A percentile compares a stretch with the other conserved stretches of the same genome.
phyloP scores from a whole-genome alignment of 1,140 invertebrate genomes.

The Sweltsa coloradensis region DNA sequence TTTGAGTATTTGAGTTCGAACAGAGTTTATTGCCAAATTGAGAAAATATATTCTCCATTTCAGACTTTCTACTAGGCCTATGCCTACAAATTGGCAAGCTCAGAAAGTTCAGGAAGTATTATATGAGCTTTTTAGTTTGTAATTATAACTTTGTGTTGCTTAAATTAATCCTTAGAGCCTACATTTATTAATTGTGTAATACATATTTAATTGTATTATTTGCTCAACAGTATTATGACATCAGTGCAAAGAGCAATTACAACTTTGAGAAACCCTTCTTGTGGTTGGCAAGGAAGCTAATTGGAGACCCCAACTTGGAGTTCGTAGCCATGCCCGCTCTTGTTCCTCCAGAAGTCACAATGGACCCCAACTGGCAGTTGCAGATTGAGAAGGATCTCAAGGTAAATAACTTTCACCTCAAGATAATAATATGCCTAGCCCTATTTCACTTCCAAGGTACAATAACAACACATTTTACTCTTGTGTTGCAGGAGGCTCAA shows the following conservation, averaged over 20 bases:
- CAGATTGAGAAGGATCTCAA: conserved; percentile 96
- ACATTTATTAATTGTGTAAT: conserved; percentile 3
- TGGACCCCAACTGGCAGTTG: conserved; percentile 92
- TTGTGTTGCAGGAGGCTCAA: conserved; percentile 60
- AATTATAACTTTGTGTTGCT: neutral
- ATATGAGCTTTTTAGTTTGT: too few relatives aligned
- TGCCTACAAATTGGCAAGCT: too few relatives aligned
- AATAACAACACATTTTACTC: conserved; percentile 1
- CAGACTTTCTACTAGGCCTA: too few relatives aligned
- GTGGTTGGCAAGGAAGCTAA: conserved; percentile 94
- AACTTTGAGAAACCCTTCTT: conserved; percentile 99
- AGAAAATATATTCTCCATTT: too few relatives aligned
- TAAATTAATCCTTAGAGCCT: neutral
- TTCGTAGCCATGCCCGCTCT: conserved; percentile 99
- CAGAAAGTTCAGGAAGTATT: too few relatives aligned
- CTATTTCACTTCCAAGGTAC: neutral
- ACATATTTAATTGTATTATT: conserved; percentile 2
- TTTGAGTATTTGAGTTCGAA: too few relatives aligned
- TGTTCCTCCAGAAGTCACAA: conserved; percentile 92
- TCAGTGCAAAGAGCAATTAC: conserved; percentile 99
- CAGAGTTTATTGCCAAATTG: too few relatives aligned
- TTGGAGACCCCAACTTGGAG: conserved; percentile 96
- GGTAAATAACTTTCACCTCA: conserved; percentile 26
- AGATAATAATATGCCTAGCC: neutral
- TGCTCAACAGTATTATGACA: conserved; percentile 89